A percentile compares a stretch with the other conserved stretches of the same genome.
phyloP scores from a whole-genome alignment of 23 tunicate genomes.

The Styela plicata region DNA sequence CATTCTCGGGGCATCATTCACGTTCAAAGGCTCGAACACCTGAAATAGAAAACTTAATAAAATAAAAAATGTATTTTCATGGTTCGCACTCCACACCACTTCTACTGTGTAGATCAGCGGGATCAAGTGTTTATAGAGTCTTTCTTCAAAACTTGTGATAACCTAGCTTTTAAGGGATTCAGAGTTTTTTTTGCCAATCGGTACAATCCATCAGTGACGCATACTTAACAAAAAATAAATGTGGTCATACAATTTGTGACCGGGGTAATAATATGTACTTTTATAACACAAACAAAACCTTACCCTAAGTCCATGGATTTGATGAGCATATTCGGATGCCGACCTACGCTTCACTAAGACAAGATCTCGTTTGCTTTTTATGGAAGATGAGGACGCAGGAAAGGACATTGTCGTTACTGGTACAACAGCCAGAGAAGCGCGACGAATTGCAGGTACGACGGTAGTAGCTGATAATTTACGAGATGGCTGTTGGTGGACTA shows the following conservation, averaged over 20 bases:
- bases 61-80: no score
- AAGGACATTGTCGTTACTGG: not conserved
- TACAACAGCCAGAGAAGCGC: slow-evolving; percentile 7
- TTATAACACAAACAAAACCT: no score
- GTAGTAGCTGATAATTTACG: slow-evolving; percentile 24
- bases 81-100: no score
- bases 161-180: no score
- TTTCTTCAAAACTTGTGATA: no score
- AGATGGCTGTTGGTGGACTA: slow-evolving; percentile 23
- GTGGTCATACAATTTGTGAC: no score
- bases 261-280: no score
- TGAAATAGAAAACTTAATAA: slow-evolving; percentile 29
- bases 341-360: slow-evolving; percentile 24
- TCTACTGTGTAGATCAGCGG: no score
- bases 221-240: no score
- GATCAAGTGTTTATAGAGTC: no score
- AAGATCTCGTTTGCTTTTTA: slow-evolving; percentile 35
- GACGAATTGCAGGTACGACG: not conserved
- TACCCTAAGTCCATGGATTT: slow-evolving; percentile 62
- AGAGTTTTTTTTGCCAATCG: no score
- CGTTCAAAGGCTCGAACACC: slow-evolving; percentile 60
- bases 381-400: not conserved
- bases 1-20: slow-evolving; percentile 70
- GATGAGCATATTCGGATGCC: slow-evolving; percentile 61
- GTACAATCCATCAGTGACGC: no score